Conservation (phyloP, 1,140 invertebrate genomes). For the Sarcophaga peregrina region DNA sequence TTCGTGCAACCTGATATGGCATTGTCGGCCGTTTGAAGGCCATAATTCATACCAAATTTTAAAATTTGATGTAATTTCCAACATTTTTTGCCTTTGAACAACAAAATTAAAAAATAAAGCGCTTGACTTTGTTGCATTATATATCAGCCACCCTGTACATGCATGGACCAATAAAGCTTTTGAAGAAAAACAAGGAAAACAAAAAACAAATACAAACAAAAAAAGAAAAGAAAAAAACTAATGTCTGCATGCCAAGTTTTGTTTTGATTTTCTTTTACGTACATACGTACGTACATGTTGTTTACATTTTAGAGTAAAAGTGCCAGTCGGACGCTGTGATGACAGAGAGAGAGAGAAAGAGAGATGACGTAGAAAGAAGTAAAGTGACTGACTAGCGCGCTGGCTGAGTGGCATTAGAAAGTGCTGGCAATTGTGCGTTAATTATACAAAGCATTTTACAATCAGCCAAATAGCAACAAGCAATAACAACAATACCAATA, state of each 20-base stretch:
- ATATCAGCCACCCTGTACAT: no score
- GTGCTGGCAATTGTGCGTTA: conserved; percentile 32
- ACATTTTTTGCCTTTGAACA: no score
- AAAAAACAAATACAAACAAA: no score
- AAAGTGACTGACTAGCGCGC: neutral
- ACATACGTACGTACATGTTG: neutral
- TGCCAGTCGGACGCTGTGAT: no score
- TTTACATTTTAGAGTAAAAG: conserved; percentile 27
- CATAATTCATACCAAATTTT: no score
- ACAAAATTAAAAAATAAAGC: no score
- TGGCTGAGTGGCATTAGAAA: conserved; percentile 8
- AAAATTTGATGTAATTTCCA: no score
- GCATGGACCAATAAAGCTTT: neutral
- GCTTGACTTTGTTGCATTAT: no score
- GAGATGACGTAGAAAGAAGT: no score
- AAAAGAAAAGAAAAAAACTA: neutral
- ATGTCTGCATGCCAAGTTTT: conserved; percentile 37
- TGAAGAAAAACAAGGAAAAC: neutral
- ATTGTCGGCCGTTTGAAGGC: no score
- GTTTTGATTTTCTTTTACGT: conserved; percentile 17
- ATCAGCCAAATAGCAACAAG: neutral
- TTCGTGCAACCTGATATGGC: no score
- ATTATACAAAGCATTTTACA: conserved; percentile 23
- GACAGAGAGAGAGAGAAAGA: neutral
- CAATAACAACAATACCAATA: no score